Conservation (phyloP, 2,888 invertebrate genomes). For the Athripsodes cinereus region DNA sequence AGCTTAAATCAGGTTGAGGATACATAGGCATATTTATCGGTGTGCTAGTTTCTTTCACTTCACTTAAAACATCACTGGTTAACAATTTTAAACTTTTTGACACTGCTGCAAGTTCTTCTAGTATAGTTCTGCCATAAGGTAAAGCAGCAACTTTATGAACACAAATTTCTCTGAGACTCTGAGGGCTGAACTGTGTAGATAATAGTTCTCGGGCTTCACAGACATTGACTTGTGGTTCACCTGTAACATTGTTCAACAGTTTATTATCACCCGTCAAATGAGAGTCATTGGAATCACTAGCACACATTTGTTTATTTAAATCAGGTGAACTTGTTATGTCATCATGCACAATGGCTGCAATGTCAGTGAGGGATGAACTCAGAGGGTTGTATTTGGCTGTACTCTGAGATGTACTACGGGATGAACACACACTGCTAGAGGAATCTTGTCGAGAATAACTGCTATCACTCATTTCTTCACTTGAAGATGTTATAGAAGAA, state of each 20-base stretch:
- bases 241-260: constrained; percentile 43
- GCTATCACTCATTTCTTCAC: constrained; percentile 18
- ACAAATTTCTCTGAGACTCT: constrained; percentile 56
- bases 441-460: constrained; percentile 49
- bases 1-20: constrained; percentile 21
- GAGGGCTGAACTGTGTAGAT: background rate
- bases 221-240: constrained; percentile 21
- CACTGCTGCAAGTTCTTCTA: constrained; percentile 62
- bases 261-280: constrained; percentile 36
- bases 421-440: constrained; percentile 57
- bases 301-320: constrained; percentile 29
- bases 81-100: constrained; percentile 50
- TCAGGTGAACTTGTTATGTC: constrained; percentile 30
- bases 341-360: constrained; percentile 51
- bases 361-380: constrained; percentile 54
- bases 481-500: constrained; percentile 8
- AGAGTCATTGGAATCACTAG: constrained; percentile 4
- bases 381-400: constrained; percentile 63
- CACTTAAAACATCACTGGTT: constrained; percentile 21
- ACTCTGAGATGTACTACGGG: constrained; percentile 54
- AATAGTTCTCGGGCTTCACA: background rate
- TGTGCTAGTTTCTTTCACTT: background rate
- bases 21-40: constrained; percentile 1
- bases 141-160: constrained; percentile 57
- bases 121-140: constrained; percentile 63